Percentiles rank a stretch among this genome's conserved stretches.
These are phyloP conservation scores for Doris montereyensis DNA, from an alignment of 2,888 invertebrate species.

Conservation along the genomic window DNA sequence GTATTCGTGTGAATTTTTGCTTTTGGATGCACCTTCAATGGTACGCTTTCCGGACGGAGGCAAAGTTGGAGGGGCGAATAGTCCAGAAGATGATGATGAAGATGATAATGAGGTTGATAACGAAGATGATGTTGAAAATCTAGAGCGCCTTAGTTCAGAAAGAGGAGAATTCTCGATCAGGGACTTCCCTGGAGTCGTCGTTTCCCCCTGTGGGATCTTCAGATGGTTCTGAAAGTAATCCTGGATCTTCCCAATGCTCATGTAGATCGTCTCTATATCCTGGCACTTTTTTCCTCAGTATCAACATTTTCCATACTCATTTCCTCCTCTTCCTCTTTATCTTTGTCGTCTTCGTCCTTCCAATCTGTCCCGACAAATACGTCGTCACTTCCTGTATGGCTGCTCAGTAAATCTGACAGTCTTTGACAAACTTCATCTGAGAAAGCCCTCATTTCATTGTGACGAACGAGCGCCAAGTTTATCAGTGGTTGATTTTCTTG, in stretches of 20 bases:
- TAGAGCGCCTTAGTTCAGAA: too few relatives aligned
- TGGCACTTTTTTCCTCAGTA: not conserved
- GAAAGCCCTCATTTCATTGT: conserved; percentile 48
- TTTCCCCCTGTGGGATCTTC: too few relatives aligned
- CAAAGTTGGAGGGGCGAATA: not conserved
- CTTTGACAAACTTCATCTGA: conserved; percentile 58
- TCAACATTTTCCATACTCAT: not conserved
- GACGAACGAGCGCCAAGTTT: not conserved
- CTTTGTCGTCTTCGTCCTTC: not conserved
- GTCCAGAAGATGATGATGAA: not conserved
- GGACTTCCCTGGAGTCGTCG: too few relatives aligned
- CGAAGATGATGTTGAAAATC: not conserved
- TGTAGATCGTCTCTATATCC: too few relatives aligned
- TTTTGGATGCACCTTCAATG: too few relatives aligned
- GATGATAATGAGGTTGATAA: not conserved
- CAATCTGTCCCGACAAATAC: conserved; percentile 35
- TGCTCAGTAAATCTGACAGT: conserved; percentile 56
- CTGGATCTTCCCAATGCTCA: too few relatives aligned
- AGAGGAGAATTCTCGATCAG: too few relatives aligned
- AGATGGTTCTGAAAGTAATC: too few relatives aligned
- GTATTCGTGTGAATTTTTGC: too few relatives aligned
- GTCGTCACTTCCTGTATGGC: conserved; percentile 44
- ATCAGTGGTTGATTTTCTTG: not conserved
- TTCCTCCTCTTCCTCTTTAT: not conserved
- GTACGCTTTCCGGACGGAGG: too few relatives aligned